Percentiles rank a stretch among this genome's conserved stretches.
Evolutionary conservation across 2,888 invertebrate species (phyloP).

Genomic region (Eupsilia transversa): DNA sequence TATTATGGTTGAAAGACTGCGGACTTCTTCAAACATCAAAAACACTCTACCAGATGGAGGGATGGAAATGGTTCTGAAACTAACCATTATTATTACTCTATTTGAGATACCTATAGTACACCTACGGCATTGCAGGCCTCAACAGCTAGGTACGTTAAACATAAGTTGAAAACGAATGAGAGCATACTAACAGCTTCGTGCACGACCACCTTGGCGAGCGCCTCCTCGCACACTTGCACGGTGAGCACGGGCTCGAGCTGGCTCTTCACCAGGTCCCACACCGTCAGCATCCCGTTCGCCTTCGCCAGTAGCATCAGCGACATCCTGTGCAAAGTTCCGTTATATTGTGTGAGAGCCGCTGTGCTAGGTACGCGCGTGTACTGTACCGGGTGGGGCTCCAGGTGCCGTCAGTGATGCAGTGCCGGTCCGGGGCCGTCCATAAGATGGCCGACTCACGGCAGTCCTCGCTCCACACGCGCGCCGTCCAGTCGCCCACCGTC

Average conservation of each 20-base stretch:
- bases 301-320: constrained; percentile 95
- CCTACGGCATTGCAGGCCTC: not conserved
- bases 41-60: no score
- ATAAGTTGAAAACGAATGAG: not conserved
- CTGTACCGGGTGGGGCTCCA: constrained; percentile 95
- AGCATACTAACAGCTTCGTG: constrained; percentile 76
- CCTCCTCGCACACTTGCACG: constrained; percentile 86
- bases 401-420: constrained; percentile 93
- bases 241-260: constrained; percentile 94
- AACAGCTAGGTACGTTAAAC: not conserved
- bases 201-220: constrained; percentile 85
- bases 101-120: no score
- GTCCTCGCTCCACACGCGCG: constrained; percentile 98
- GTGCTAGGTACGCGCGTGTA: constrained; percentile 85
- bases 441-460: constrained; percentile 97
- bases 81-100: not conserved
- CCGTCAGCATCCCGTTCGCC: constrained; percentile 94
- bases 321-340: constrained; percentile 86
- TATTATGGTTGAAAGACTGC: no score
- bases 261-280: constrained; percentile 97
- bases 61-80: not conserved
- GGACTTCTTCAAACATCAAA: no score
- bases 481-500: constrained; percentile 98
- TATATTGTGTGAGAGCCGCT: constrained; percentile 96
- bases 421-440: constrained; percentile 94